Base-by-base conservation (phyloP, 2,888 invertebrate species). In the Linnaemya tessellans region DNA sequence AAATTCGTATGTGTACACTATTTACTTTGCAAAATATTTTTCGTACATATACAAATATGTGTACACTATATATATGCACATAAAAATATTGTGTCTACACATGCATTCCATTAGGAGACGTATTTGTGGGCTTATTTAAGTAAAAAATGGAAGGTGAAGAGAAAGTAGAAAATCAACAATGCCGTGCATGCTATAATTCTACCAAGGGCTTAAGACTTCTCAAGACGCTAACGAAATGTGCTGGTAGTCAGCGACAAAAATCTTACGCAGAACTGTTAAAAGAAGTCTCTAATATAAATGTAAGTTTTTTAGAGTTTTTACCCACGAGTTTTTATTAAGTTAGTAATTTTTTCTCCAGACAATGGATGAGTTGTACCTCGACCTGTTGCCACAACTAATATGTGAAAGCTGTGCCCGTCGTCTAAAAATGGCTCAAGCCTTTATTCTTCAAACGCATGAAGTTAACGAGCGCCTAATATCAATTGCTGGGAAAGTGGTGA, bases 181-280 rank as follows among this genome's bases (percentile, higher is more conserved):
- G 85, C 41, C 82, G 85, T 11, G 62, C 85, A 0, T 84, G 84
- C 56, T 80, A 80, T 30, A 80, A 84, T 73, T 75, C 80, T n/a
- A 77, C 22, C 20, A 80, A 80, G 67, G 80, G 77, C 20, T 60
- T 84, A 30, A 60, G 54, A 41, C 46, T 30, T 13, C 30, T 84
- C 9, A 60, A 71, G 13, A 67, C 65, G 77, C 11, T 77, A 46
- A 77, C 84, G 0, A 80, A 80, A 71, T 73, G 67, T 11, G 18
- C 43, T 11, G 74, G 58, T 3, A 41, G 20, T 8, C 67, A 70
- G 25, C 41, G 43, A 35, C 80, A 80, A 73, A 77, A 80, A 49
- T 73, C 80, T 0, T 85, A 73, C 65, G 82, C 68, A 5, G 75
- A 85, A 38, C 79, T 85, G 35, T 75, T 85, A 22, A 82, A 71